Percentiles rank a stretch among this genome's conserved stretches.
phyloP scores from a whole-genome alignment of 2,888 invertebrate species.

The Pheosia gnoma region DNA sequence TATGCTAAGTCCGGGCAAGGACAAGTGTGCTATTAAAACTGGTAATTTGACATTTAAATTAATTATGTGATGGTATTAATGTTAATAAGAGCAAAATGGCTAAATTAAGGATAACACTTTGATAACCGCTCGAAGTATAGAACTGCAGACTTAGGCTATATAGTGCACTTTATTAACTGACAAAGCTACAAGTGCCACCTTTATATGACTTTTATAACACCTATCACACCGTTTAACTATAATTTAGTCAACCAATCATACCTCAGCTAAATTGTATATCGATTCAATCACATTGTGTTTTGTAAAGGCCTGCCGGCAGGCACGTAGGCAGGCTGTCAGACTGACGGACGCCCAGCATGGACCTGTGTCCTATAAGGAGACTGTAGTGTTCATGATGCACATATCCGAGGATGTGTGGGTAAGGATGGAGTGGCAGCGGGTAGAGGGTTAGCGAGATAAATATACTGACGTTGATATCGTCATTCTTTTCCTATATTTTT shows the following conservation, averaged over 20 bases:
- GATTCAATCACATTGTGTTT: slow-evolving; percentile 21
- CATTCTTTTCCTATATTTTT: no score
- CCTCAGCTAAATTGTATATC: not conserved
- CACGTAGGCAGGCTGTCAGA: slow-evolving; percentile 56
- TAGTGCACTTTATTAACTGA: not conserved
- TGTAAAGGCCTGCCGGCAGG: slow-evolving; percentile 35
- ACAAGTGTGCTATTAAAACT: not conserved
- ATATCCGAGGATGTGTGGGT: slow-evolving; percentile 25
- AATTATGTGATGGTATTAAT: not conserved
- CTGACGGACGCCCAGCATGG: slow-evolving; percentile 52
- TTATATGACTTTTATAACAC: not conserved
- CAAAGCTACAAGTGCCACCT: not conserved
- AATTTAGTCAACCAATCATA: not conserved
- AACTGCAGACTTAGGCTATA: no score
- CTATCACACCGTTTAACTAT: not conserved
- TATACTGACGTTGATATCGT: not conserved
- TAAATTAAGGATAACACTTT: no score
- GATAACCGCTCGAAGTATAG: no score
- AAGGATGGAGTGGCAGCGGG: slow-evolving; percentile 22
- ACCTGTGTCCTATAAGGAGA: slow-evolving; percentile 39
- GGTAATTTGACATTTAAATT: not conserved
- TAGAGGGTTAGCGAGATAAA: not conserved
- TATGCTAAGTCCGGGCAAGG: not conserved
- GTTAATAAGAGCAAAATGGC: not conserved
- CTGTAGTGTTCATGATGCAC: slow-evolving; percentile 26